phyloP scores from a whole-genome alignment of 2,888 invertebrate species.

The Sesia bembeciformis region DNA sequence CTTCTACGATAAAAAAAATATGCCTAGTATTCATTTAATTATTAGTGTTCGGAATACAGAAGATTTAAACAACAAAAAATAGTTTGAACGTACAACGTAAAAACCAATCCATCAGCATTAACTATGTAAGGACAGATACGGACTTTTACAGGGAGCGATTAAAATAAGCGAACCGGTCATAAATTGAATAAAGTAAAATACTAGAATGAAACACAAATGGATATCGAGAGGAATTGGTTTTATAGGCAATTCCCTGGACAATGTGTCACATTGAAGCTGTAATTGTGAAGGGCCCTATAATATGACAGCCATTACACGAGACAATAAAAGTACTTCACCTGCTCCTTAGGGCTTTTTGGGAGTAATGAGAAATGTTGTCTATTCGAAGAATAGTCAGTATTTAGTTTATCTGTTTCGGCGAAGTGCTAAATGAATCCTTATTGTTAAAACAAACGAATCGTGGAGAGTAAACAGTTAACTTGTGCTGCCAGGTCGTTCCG shows the following conservation, averaged over 20 bases:
- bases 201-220: slow-evolving; percentile 11
- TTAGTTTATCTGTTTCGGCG: not conserved
- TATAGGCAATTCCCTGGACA: slow-evolving; percentile 4
- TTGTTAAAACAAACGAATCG: not conserved
- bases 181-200: not conserved
- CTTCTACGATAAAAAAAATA: no score
- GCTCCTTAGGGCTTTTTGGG: not conserved
- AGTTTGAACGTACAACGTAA: no score
- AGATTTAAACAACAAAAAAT: no score
- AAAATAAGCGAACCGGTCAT: no score
- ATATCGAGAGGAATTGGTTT: slow-evolving; percentile 6
- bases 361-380: not conserved
- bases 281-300: slow-evolving; percentile 2
- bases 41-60: no score
- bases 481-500: not conserved
- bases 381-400: not conserved
- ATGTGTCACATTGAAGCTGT: slow-evolving; percentile 2
- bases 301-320: slow-evolving; percentile 2
- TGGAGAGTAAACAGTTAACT: not conserved
- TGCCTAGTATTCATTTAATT: no score
- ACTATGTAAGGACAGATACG: no score
- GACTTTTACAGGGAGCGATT: no score
- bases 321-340: slow-evolving; percentile 7
- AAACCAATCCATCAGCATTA: no score
- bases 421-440: not conserved